A percentile compares a stretch with the other conserved stretches of the same genome.
These are phyloP conservation scores for Drosophila equinoxialis DNA, from an alignment of 1,140 invertebrate species.

Conservation along the genomic window DNA sequence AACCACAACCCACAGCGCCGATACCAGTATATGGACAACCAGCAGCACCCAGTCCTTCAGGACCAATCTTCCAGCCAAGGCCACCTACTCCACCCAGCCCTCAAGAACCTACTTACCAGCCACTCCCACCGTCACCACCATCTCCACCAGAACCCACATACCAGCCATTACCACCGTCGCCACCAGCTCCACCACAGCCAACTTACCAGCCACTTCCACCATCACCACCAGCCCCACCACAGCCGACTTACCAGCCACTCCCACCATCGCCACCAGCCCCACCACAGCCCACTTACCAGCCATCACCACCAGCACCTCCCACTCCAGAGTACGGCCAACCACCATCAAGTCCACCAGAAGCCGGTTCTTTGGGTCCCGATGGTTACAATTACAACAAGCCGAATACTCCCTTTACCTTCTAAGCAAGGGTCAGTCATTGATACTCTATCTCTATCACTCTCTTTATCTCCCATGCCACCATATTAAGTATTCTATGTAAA, in stretches of 20 bases:
- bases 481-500: slow-evolving; percentile 35
- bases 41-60: slow-evolving; percentile 34
- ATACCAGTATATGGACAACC: slow-evolving; percentile 38
- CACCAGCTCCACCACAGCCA: slow-evolving; percentile 35
- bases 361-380: slow-evolving; percentile 48
- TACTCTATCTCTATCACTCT: slow-evolving; percentile 5
- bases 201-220: slow-evolving; percentile 30
- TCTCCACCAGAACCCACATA: slow-evolving; percentile 42
- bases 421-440: slow-evolving; percentile 1
- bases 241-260: slow-evolving; percentile 37
- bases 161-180: slow-evolving; percentile 35
- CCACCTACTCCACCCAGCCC: slow-evolving; percentile 35
- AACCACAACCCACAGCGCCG: slow-evolving; percentile 51
- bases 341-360: slow-evolving; percentile 46
- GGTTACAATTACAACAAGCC: slow-evolving; percentile 58
- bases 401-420: slow-evolving; percentile 53
- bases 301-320: slow-evolving; percentile 41
- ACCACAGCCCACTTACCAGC: slow-evolving; percentile 41
- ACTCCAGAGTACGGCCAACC: slow-evolving; percentile 58
- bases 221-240: slow-evolving; percentile 33
- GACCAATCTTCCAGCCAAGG: slow-evolving; percentile 34
- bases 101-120: slow-evolving; percentile 42
- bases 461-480: slow-evolving; percentile 23
- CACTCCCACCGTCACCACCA: slow-evolving; percentile 36
- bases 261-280: slow-evolving; percentile 46